phyloP scores from a whole-genome alignment of 35 echinoderm and acorn worm species.

The Apostichopus parvimensis region DNA sequence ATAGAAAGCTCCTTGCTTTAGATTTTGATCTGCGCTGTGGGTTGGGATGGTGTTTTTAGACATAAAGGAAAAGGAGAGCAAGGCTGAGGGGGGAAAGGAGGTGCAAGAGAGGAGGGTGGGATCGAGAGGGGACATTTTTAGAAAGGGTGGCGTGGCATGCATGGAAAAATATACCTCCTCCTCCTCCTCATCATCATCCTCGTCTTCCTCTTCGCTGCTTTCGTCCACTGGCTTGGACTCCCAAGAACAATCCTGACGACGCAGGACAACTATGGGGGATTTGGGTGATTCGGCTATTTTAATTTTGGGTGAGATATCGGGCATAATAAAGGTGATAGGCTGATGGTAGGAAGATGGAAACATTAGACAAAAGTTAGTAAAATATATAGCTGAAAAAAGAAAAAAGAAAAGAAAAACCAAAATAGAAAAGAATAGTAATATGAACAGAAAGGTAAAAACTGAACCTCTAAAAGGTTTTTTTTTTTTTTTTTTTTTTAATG shows the following conservation, averaged over 20 bases:
- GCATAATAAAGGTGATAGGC: constrained; percentile 41
- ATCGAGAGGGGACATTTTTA: neutral
- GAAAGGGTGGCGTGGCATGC: neutral
- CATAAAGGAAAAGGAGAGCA: neutral
- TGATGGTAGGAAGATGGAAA: constrained; percentile 43
- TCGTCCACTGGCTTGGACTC: constrained; percentile 8
- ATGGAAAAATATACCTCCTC: constrained; percentile 45
- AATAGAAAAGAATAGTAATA: neutral
- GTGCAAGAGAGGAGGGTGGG: neutral
- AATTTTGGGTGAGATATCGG: constrained; percentile 57
- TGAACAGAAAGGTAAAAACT: neutral
- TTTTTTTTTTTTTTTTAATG: too few relatives aligned
- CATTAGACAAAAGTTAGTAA: constrained; percentile 8
- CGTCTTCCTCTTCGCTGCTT: neutral
- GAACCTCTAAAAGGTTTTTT: too few relatives aligned
- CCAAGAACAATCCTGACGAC: constrained; percentile 55
- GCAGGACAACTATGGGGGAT: constrained; percentile 56
- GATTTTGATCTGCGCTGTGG: too few relatives aligned
- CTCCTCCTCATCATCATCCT: neutral
- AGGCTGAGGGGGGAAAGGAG: neutral
- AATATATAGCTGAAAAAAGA: neutral
- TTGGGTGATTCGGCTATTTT: constrained; percentile 60
- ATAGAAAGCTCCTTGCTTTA: too few relatives aligned
- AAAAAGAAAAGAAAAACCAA: neutral
- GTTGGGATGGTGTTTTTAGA: too few relatives aligned